Base-by-base conservation (phyloP, 2,797 vertebrate genomes). In the Bucorvus abyssinicus region DNA sequence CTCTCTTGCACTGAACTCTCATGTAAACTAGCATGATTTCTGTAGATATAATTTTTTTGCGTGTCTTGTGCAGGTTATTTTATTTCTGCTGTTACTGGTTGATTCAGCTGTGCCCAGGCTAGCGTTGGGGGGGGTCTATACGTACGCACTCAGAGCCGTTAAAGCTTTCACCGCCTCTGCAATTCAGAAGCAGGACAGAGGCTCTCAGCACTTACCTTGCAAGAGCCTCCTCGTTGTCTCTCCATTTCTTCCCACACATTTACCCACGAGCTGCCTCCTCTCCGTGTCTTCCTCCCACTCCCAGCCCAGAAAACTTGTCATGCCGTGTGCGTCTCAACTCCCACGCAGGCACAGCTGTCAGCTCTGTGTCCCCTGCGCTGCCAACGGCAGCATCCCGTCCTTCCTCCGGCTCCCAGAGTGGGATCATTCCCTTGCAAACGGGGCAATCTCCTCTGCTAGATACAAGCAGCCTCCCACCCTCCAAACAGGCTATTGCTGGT, bases 321-420 rank as follows among this genome's bases (percentile, higher is more conserved):
- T 6, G 49, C 85, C 19, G 21, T 42, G 87, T 64, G 75, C n/a
- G 19, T 70, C 79, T 85, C 29, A 13, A 14, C 87, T 74, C 90
- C 90, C 65, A 79, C 94, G 10, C 30, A 59, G 68, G 32, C 93
- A 40, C 38, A 80, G 87, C 92, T 83, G 79, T 79, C 90, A 87
- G 84, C 84, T 57, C 36, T 2, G 0, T 3, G 7, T 71, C 40
- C 68, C 57, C 70, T 56, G 74, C 63, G 1, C 68, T 78, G 65
- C 69, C 56, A 32, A 3, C 0, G 1, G 40, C 92, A 71, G 18
- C 77, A 24, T 55, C 80, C 32, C 1, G 0, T 12, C 90, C 78
- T 68, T 32, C 55, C 70, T 36, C 9, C 0, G 0, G 23, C 82
- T 81, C 60, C 69, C 81, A 27, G 38, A 44, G 45, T 0, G 0